Percentiles rank a stretch among this genome's conserved stretches.
These are phyloP conservation scores for Poecilobothrus nobilitatus DNA, from an alignment of 2,888 invertebrate species.

Conservation along the genomic window DNA sequence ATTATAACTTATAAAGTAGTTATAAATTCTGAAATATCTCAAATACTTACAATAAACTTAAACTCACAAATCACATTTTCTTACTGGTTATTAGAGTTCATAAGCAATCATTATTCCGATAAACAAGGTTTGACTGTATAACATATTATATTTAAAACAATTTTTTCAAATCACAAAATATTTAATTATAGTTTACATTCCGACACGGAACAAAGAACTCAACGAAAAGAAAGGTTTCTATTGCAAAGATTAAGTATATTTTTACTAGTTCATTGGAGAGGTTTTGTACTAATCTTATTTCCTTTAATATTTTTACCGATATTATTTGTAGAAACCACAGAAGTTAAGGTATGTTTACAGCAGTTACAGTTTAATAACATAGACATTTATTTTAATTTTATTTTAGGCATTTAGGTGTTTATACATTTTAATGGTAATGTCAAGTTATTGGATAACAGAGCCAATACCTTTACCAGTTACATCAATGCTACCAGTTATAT, in stretches of 20 bases:
- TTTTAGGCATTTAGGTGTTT: constrained; percentile 61
- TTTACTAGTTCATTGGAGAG: constrained; percentile 64
- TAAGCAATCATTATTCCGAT: neutral
- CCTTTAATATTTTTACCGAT: constrained; percentile 61
- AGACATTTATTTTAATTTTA: neutral
- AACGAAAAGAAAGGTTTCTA: no score
- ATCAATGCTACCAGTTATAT: constrained; percentile 71
- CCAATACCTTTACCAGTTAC: constrained; percentile 74
- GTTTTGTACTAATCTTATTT: constrained; percentile 58
- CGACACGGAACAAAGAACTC: no score
- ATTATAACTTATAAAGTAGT: no score
- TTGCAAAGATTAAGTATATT: constrained; percentile 45
- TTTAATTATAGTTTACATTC: no score
- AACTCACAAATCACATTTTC: no score
- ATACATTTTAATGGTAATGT: constrained; percentile 74
- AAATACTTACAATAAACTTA: no score
- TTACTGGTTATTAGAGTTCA: no score
- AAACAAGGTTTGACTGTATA: no score
- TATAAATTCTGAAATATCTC: no score
- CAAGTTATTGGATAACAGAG: constrained; percentile 75
- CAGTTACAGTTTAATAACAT: no score
- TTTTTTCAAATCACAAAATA: no score
- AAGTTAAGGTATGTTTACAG: constrained; percentile 18
- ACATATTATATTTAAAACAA: no score
- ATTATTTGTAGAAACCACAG: constrained; percentile 14